Conservation (phyloP, 2,113 vertebrate species). For the Siniperca chuatsi region DNA sequence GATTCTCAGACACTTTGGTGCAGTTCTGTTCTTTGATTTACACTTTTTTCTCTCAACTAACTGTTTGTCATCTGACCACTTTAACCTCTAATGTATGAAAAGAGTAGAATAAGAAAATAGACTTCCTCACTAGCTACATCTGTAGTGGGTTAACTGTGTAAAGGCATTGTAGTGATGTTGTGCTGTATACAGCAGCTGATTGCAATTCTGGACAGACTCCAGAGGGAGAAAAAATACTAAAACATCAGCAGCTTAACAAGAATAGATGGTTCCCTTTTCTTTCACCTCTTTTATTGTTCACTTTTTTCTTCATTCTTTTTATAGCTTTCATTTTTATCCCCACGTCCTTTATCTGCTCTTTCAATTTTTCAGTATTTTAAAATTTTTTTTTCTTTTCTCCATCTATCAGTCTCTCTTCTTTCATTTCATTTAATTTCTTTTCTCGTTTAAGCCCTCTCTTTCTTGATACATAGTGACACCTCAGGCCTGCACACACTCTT, state of each 20-base stretch:
- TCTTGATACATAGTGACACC: conserved; percentile 23
- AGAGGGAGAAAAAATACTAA: too few relatives aligned
- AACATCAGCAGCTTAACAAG: conserved; percentile 6
- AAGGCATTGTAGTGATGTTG: not conserved
- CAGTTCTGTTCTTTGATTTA: too few relatives aligned
- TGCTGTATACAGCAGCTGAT: too few relatives aligned
- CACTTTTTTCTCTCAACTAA: too few relatives aligned
- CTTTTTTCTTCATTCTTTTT: not conserved
- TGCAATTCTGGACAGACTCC: not conserved
- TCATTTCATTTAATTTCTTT: not conserved
- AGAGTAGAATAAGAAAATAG: too few relatives aligned
- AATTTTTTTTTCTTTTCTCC: not conserved
- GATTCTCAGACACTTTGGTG: too few relatives aligned
- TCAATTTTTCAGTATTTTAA: not conserved
- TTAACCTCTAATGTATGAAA: too few relatives aligned
- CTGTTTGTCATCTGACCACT: too few relatives aligned
- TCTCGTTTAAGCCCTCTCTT: not conserved
- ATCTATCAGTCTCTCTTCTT: not conserved
- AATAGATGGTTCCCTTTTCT: not conserved
- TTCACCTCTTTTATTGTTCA: not conserved
- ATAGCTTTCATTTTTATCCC: not conserved
- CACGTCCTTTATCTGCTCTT: not conserved
- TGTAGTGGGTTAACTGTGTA: not conserved
- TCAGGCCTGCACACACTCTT: not conserved
- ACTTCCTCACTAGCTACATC: not conserved